phyloP scores from a whole-genome alignment of 1,140 invertebrate species.

The Acarapis woodi region DNA sequence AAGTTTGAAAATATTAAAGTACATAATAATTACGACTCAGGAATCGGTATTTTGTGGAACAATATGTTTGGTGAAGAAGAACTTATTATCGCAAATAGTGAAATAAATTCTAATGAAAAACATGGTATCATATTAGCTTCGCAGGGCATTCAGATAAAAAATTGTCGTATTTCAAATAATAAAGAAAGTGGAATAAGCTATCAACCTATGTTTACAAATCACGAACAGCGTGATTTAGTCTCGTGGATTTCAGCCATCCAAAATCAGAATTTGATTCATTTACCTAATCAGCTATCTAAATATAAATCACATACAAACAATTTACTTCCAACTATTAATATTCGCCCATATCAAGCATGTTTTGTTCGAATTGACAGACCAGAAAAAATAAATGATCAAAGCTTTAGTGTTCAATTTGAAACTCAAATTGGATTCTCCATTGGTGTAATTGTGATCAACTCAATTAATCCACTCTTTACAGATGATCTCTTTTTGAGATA shows the following conservation, averaged over 20 bases:
- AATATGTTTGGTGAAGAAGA: conserved; percentile 51
- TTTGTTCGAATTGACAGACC: too few relatives aligned
- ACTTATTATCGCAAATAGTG: conserved; percentile 54
- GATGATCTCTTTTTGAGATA: too few relatives aligned
- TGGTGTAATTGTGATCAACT: conserved; percentile 18
- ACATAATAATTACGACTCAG: conserved; percentile 51
- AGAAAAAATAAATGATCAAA: too few relatives aligned
- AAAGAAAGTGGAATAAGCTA: conserved; percentile 60
- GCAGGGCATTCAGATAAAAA: conserved; percentile 12
- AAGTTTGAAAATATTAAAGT: conserved; percentile 52
- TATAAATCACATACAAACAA: too few relatives aligned
- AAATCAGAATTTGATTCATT: too few relatives aligned
- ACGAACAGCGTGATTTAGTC: conserved; percentile 61
- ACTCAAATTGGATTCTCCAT: conserved; percentile 12
- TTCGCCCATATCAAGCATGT: too few relatives aligned
- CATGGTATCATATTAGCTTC: conserved; percentile 32
- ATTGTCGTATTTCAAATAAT: conserved; percentile 29
- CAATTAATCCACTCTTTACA: too few relatives aligned
- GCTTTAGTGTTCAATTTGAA: conserved; percentile 8
- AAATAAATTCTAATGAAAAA: conserved; percentile 53
- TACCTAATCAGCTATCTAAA: too few relatives aligned
- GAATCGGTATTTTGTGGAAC: conserved; percentile 56
- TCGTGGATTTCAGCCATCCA: conserved; percentile 38
- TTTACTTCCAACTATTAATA: too few relatives aligned
- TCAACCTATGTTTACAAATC: conserved; percentile 50